Evolutionary conservation across 2,888 invertebrate genomes (phyloP).

Genomic region (Acanthosepion pharaonis): DNA sequence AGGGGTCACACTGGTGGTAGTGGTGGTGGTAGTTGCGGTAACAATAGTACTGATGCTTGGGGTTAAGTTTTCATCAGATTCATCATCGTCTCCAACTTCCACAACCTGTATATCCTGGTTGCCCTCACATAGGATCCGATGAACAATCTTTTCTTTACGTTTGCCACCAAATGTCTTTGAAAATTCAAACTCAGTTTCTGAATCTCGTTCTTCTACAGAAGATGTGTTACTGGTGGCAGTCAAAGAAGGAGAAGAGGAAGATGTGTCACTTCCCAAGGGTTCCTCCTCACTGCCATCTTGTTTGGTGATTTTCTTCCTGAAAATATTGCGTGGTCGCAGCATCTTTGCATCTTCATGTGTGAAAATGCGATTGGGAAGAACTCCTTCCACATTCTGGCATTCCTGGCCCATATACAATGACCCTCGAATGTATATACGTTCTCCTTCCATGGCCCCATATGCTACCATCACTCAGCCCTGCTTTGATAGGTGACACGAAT

Average conservation of each 20-base stretch:
- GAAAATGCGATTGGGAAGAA: constrained; percentile 40
- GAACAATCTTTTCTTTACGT: constrained; percentile 40
- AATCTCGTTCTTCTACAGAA: background rate
- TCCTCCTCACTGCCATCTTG: background rate
- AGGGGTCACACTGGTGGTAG: background rate
- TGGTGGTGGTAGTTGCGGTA: background rate
- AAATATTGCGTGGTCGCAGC: constrained; percentile 37
- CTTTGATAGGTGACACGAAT: background rate
- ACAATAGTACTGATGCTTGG: background rate
- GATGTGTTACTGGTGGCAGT: background rate
- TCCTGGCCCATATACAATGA: constrained; percentile 33
- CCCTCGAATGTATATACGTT: constrained; percentile 43
- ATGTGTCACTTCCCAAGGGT: background rate
- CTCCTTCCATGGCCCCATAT: constrained; percentile 43
- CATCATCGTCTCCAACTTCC: constrained; percentile 41
- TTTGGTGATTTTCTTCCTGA: background rate
- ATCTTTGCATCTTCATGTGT: constrained; percentile 43
- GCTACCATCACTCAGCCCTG: constrained; percentile 39
- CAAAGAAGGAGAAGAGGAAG: background rate
- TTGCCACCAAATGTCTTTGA: background rate
- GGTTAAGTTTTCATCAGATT: constrained; percentile 25
- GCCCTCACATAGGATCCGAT: constrained; percentile 41
- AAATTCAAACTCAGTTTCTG: background rate
- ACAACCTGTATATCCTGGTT: constrained; percentile 41
- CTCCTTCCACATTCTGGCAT: background rate